Conservation (phyloP, 2,888 invertebrate species). For the Nycteola revayana region DNA sequence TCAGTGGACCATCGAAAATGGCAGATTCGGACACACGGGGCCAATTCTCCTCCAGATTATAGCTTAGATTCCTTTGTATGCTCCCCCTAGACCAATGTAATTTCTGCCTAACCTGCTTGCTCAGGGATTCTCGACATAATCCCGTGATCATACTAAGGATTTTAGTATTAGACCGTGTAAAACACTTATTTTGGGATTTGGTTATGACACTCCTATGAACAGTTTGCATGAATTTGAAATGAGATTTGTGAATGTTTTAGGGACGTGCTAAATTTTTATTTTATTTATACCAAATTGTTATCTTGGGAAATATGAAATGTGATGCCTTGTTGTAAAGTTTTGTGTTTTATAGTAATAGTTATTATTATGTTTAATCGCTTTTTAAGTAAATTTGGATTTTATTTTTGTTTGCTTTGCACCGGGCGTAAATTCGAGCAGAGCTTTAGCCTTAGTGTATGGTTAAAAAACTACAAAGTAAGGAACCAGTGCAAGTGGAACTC, state of each 20-base stretch:
- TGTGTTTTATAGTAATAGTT: too few species aligned
- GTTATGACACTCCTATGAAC: slow-evolving; percentile 19
- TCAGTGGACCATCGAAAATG: slow-evolving; percentile 4
- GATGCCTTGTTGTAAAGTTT: too few species aligned
- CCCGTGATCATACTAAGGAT: slow-evolving; percentile 19
- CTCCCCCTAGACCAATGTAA: slow-evolving; percentile 29
- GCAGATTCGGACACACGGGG: slow-evolving; percentile 21
- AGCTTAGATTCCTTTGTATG: slow-evolving; percentile 24
- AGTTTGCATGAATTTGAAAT: slow-evolving; percentile 29
- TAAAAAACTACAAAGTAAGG: too few species aligned
- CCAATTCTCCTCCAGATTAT: slow-evolving; percentile 19
- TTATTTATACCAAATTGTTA: not conserved
- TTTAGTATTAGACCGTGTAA: slow-evolving; percentile 11
- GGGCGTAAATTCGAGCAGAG: too few species aligned
- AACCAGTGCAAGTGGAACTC: too few species aligned
- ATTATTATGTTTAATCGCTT: too few species aligned
- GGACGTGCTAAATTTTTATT: slow-evolving; percentile 20
- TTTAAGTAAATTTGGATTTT: too few species aligned
- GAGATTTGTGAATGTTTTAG: slow-evolving; percentile 6
- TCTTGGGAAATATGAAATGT: slow-evolving; percentile 6
- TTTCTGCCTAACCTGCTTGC: slow-evolving; percentile 24
- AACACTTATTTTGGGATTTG: slow-evolving; percentile 21
- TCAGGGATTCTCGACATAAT: slow-evolving; percentile 32
- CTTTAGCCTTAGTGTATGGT: too few species aligned
- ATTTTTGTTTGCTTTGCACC: too few species aligned